These are phyloP conservation scores for Psittacula derbiana DNA, from an alignment of 2,797 vertebrate species.

Conservation along the genomic window DNA sequence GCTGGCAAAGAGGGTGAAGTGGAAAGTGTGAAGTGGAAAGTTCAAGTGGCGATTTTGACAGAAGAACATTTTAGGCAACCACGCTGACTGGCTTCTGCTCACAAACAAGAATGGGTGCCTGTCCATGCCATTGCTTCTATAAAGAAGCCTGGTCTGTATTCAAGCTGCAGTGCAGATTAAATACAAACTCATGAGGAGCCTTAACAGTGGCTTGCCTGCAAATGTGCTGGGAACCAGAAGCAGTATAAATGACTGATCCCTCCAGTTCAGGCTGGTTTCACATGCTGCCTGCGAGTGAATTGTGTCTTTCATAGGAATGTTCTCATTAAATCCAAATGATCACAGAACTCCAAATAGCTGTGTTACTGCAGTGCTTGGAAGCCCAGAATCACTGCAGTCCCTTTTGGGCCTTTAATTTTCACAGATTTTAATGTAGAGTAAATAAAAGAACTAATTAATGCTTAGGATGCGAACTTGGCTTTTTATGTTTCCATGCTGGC, in stretches of 20 bases:
- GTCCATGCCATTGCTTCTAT: background rate
- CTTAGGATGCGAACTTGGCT: background rate
- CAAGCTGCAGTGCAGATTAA: background rate
- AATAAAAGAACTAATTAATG: background rate
- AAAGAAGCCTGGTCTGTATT: background rate
- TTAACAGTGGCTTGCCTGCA: constrained; percentile 14
- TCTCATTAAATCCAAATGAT: constrained; percentile 37
- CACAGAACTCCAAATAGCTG: background rate
- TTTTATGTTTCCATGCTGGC: background rate
- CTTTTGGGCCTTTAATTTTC: background rate
- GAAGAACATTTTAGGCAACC: background rate
- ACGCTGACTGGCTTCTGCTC: background rate
- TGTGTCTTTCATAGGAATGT: constrained; percentile 34
- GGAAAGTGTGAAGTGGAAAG: background rate
- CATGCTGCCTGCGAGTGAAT: background rate
- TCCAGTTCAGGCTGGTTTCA: background rate
- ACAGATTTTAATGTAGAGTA: background rate
- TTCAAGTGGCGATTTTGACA: background rate
- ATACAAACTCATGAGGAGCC: background rate
- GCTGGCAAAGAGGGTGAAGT: background rate
- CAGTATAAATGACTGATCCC: background rate
- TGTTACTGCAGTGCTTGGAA: background rate
- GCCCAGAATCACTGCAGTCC: background rate
- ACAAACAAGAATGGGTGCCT: background rate
- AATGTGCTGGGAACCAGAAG: background rate